phyloP scores from a whole-genome alignment of 1,140 invertebrate genomes.

The silkworm (Bombyx mori) region ASM3026992v2 NC_085112.1:15778501-15779000 shows the following conservation, averaged over 20 bases:
- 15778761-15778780: conserved; percentile 10
- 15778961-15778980: not conserved
- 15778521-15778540: conserved; percentile 25
- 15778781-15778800: conserved; percentile 31
- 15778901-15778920: conserved; percentile 65
- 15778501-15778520: conserved; percentile 22
- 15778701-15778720: conserved; percentile 32
- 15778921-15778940: conserved; percentile 58
- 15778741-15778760: not conserved
- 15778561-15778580: conserved; percentile 5
- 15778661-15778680: conserved; percentile 2
- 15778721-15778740: conserved; percentile 17
- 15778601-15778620: not conserved
- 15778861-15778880: conserved; percentile 49
- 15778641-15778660: conserved; percentile 2
- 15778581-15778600: not conserved
- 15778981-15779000: not conserved
- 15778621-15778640: not conserved
- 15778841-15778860: conserved; percentile 48
- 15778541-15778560: conserved; percentile 17
- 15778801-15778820: conserved; percentile 48
- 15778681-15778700: conserved; percentile 14
- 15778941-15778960: conserved; percentile 46
- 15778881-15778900: conserved; percentile 50
- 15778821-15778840: conserved; percentile 47